Percentiles rank a stretch among this genome's conserved stretches.
Evolutionary conservation across 2,888 invertebrate species (phyloP).

Genomic region (Philereme transversata): DNA sequence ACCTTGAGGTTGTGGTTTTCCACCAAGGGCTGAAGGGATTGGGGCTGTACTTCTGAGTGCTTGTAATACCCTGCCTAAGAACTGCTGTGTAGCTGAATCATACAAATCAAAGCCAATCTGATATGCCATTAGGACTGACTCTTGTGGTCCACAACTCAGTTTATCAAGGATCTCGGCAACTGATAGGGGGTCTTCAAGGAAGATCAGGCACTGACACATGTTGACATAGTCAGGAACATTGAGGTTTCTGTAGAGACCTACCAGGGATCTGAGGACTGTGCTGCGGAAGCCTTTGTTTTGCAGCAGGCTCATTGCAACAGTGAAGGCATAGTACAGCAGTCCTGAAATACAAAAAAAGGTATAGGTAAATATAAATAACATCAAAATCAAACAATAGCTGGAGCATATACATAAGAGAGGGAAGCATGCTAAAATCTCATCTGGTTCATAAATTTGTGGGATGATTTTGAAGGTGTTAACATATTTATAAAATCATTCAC

Average conservation of each 20-base stretch:
- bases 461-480: neutral
- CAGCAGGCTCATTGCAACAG: slow-evolving; percentile 97
- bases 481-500: too few species aligned
- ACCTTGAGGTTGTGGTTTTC: slow-evolving; percentile 89
- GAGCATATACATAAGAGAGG: too few species aligned
- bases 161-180: slow-evolving; percentile 97
- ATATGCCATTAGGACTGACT: slow-evolving; percentile 97
- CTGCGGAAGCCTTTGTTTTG: slow-evolving; percentile 97
- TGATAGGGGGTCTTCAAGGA: slow-evolving; percentile 95
- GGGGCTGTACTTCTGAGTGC: slow-evolving; percentile 93
- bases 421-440: neutral
- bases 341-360: slow-evolving; percentile 62
- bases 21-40: slow-evolving; percentile 89
- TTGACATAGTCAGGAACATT: slow-evolving; percentile 98
- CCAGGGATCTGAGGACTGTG: slow-evolving; percentile 93
- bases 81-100: slow-evolving; percentile 99
- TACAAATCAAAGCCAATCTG: slow-evolving; percentile 99
- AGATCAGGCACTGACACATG: slow-evolving; percentile 99
- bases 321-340: slow-evolving; percentile 97
- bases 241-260: slow-evolving; percentile 94
- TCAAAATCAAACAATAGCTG: too few species aligned
- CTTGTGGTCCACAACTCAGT: slow-evolving; percentile 90
- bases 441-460: neutral
- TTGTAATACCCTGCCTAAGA: slow-evolving; percentile 93
- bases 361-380: neutral